Conservation (phyloP, 1,140 invertebrate genomes). For the Doryteuthis pealeii region DNA sequence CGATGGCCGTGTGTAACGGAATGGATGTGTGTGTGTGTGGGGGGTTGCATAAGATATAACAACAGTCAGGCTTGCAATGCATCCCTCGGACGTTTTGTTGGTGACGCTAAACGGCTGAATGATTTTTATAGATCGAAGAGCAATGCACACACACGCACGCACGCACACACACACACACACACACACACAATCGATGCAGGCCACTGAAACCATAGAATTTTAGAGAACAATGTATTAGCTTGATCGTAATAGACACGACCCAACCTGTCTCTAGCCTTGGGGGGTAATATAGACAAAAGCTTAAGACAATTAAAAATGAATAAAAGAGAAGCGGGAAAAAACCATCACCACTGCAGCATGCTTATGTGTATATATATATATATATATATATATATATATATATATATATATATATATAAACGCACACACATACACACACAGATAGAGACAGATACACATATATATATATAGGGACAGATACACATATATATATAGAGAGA, state of each 20-base stretch:
- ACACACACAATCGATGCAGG: neutral
- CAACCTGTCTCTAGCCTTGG: too few species aligned
- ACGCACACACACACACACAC: neutral
- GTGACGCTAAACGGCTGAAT: neutral
- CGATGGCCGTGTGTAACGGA: too few species aligned
- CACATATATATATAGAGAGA: neutral
- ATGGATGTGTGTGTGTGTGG: neutral
- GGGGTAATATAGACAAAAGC: too few species aligned
- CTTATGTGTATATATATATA: neutral
- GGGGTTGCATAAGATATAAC: neutral
- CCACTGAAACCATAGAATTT: too few species aligned
- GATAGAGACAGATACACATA: neutral
- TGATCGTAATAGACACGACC: too few species aligned
- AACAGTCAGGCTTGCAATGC: neutral
- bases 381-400: neutral
- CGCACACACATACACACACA: neutral
- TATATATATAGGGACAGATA: neutral
- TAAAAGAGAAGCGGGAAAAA: too few species aligned
- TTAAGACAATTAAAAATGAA: too few species aligned
- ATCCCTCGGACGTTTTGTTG: neutral
- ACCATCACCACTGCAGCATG: too few species aligned
- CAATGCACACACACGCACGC: neutral
- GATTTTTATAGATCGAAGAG: neutral
- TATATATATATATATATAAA: slow-evolving; percentile 1
- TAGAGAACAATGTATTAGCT: too few species aligned